These are phyloP conservation scores for Gerosis bhagava DNA, from an alignment of 2,888 invertebrate species.

Conservation along the genomic window DNA sequence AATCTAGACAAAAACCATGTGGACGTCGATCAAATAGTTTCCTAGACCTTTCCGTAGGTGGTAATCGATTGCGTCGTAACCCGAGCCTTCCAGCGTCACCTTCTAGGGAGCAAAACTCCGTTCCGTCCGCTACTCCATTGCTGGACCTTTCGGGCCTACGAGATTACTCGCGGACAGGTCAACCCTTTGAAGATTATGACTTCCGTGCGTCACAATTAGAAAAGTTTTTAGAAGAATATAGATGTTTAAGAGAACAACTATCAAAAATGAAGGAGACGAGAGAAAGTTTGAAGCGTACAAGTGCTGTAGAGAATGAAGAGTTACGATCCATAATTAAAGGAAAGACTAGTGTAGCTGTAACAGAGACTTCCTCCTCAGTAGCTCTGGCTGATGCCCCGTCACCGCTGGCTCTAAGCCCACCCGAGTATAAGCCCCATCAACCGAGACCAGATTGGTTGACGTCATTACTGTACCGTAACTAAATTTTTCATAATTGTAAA, in stretches of 20 bases:
- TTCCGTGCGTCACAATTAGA: constrained; percentile 91
- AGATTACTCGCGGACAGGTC: constrained; percentile 66
- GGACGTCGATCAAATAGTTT: constrained; percentile 86
- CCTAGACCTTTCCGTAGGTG: constrained; percentile 84
- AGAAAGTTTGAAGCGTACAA: constrained; percentile 82
- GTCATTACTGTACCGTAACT: constrained; percentile 71
- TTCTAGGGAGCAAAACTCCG: constrained; percentile 69
- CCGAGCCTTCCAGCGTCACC: constrained; percentile 87
- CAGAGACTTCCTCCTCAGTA: constrained; percentile 71
- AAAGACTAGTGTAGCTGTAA: constrained; percentile 77
- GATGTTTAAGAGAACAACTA: constrained; percentile 88
- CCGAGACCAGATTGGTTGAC: constrained; percentile 71
- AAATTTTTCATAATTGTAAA: constrained; percentile 41
- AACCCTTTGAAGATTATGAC: constrained; percentile 84
- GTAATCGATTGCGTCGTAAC: constrained; percentile 64
- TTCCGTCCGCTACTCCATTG: constrained; percentile 83
- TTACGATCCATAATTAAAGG: constrained; percentile 81
- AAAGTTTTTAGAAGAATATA: constrained; percentile 90
- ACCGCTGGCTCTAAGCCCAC: constrained; percentile 64
- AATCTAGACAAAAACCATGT: constrained; percentile 52
- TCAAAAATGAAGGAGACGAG: constrained; percentile 91
- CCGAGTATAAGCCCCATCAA: constrained; percentile 67
- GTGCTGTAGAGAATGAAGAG: constrained; percentile 76
- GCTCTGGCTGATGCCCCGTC: constrained; percentile 67
- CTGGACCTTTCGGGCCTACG: constrained; percentile 83